Evolutionary conservation across 2,113 vertebrate species (phyloP).

Genomic region (Serilophus lunatus): DNA sequence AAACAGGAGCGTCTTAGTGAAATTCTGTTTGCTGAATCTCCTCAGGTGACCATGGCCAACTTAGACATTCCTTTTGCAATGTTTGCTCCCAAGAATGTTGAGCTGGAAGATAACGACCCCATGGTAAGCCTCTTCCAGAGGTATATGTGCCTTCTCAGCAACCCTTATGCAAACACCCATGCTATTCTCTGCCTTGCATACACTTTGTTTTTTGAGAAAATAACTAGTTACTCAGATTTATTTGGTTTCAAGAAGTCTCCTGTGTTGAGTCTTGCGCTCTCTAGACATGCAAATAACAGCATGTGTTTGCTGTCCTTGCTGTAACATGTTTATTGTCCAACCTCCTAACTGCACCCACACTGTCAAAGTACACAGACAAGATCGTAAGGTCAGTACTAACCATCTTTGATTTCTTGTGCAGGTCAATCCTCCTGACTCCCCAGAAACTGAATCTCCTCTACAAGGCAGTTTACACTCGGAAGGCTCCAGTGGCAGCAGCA

Average conservation of each 20-base stretch:
- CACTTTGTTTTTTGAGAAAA: not conserved
- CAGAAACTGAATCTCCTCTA: slow-evolving; percentile 83
- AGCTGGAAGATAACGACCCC: slow-evolving; percentile 88
- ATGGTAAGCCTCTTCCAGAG: slow-evolving; percentile 81
- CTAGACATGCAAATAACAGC: not conserved
- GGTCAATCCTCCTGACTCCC: slow-evolving; percentile 92
- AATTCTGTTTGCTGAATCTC: slow-evolving; percentile 44
- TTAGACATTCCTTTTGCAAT: slow-evolving; percentile 96
- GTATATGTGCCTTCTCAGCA: not conserved
- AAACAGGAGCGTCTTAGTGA: slow-evolving; percentile 3
- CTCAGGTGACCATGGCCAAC: slow-evolving; percentile 86
- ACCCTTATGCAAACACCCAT: not conserved
- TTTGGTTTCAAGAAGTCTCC: not conserved
- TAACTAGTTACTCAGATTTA: not conserved
- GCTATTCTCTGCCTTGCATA: not conserved
- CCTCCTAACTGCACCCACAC: not conserved
- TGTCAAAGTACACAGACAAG: not conserved
- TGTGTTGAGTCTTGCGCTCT: not conserved
- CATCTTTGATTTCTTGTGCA: slow-evolving; percentile 46
- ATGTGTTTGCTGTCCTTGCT: not conserved
- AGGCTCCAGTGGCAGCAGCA: slow-evolving; percentile 84
- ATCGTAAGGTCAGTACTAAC: not conserved
- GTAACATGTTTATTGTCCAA: not conserved
- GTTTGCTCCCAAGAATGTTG: slow-evolving; percentile 89
- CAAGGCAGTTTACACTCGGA: slow-evolving; percentile 91